These are phyloP conservation scores for Heliconius cydno DNA, from an alignment of 2,888 invertebrate species.

Conservation along the genomic window DNA sequence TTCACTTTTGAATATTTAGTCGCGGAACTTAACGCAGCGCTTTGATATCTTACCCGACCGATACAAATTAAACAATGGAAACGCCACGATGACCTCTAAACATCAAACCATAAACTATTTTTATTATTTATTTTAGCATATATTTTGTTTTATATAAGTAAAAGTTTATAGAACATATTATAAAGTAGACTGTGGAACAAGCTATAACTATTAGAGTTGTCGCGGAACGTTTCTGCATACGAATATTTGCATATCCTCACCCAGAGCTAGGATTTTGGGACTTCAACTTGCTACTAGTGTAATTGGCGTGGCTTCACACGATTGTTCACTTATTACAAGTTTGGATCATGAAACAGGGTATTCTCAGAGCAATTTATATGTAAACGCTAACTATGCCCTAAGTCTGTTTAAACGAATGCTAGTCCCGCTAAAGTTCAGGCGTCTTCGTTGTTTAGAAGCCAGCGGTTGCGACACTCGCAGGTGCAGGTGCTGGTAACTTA, in stretches of 20 bases:
- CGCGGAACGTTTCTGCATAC: background rate
- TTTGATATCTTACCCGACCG: too few species aligned
- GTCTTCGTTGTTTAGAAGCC: slow-evolving; percentile 33
- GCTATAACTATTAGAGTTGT: slow-evolving; percentile 11
- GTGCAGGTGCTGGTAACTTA: slow-evolving; percentile 33
- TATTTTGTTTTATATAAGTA: background rate
- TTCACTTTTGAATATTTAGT: too few species aligned
- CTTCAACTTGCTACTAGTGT: slow-evolving; percentile 6
- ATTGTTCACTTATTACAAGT: slow-evolving; percentile 31
- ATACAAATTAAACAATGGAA: too few species aligned
- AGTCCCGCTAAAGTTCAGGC: slow-evolving; percentile 22
- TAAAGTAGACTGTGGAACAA: slow-evolving; percentile 5
- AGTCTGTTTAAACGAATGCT: slow-evolving; percentile 39
- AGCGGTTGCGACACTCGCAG: slow-evolving; percentile 29
- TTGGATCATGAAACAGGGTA: slow-evolving; percentile 32
- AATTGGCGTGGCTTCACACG: slow-evolving; percentile 21
- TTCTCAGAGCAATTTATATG: slow-evolving; percentile 37
- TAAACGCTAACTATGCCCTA: slow-evolving; percentile 40
- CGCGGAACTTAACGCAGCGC: too few species aligned
- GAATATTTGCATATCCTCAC: slow-evolving; percentile 21
- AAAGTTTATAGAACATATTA: background rate
- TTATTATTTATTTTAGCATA: too few species aligned
- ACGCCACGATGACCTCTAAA: too few species aligned
- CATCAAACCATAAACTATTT: too few species aligned
- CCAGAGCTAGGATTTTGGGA: slow-evolving; percentile 19